Evolutionary conservation across 2,888 invertebrate genomes (phyloP).

Genomic region (Drymonia ruficornis): DNA sequence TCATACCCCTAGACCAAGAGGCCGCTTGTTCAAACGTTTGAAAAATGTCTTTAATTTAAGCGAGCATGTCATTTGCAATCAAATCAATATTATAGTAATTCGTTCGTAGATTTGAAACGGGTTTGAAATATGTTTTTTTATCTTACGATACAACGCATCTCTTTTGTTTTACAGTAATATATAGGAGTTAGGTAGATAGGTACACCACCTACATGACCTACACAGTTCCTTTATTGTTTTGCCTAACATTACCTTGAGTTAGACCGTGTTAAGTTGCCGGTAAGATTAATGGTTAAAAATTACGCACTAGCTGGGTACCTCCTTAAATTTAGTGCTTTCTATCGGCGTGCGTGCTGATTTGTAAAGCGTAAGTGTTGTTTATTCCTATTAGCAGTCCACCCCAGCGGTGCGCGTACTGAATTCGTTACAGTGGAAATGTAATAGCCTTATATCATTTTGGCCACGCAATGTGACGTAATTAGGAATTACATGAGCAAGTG

Average conservation of each 20-base stretch:
- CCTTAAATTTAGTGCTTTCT: slow-evolving; percentile 33
- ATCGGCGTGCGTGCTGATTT: slow-evolving; percentile 34
- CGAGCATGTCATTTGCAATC: background rate
- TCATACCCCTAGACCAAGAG: slow-evolving; percentile 90
- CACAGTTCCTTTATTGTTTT: background rate
- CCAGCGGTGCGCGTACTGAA: slow-evolving; percentile 45
- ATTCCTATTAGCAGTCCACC: slow-evolving; percentile 54
- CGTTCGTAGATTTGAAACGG: no score
- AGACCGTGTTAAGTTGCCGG: background rate
- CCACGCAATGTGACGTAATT: slow-evolving; percentile 81
- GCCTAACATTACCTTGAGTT: background rate
- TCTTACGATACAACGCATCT: no score
- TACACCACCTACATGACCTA: no score
- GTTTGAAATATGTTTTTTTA: no score
- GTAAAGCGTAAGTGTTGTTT: slow-evolving; percentile 41
- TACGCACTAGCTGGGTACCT: slow-evolving; percentile 30
- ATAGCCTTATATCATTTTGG: slow-evolving; percentile 76
- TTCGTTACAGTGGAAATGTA: slow-evolving; percentile 63
- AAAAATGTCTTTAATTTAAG: slow-evolving; percentile 22
- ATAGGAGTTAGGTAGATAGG: no score
- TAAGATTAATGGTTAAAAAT: slow-evolving; percentile 40
- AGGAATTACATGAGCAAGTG: slow-evolving; percentile 68
- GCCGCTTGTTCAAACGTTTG: slow-evolving; percentile 50
- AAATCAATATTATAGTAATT: no score
- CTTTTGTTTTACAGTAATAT: no score